phyloP scores from a whole-genome alignment of 2,888 invertebrate genomes.

The Tipula confusa region DNA sequence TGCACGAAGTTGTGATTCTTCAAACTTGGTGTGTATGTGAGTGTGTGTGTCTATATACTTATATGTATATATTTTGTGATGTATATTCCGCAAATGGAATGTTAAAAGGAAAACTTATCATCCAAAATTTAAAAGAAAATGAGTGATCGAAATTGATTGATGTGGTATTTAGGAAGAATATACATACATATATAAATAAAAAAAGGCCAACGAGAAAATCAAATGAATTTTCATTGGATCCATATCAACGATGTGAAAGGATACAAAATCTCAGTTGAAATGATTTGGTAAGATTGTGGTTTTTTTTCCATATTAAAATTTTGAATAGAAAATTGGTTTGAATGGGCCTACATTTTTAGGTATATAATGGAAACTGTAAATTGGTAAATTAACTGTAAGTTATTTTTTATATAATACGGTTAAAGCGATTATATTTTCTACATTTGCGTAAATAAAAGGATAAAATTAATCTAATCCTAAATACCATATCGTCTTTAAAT shows the following conservation, averaged over 20 bases:
- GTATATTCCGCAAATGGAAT: background rate
- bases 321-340: background rate
- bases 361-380: background rate
- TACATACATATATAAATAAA: background rate
- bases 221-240: constrained; percentile 14
- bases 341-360: background rate
- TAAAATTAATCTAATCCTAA: background rate
- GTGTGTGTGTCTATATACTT: background rate
- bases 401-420: background rate
- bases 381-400: background rate
- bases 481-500: background rate
- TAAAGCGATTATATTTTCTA: background rate
- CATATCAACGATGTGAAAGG: background rate
- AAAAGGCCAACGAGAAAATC: background rate
- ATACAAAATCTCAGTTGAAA: background rate
- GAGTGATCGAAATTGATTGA: constrained; percentile 6
- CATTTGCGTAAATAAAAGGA: too few species aligned
- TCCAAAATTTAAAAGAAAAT: background rate
- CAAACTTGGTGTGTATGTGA: too few species aligned
- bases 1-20: too few species aligned
- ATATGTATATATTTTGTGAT: background rate
- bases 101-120: background rate
- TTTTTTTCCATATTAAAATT: background rate
- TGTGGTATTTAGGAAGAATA: background rate
- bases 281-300: background rate